phyloP scores from a whole-genome alignment of 1,140 invertebrate genomes.

The Helicoverpa armigera region DNA sequence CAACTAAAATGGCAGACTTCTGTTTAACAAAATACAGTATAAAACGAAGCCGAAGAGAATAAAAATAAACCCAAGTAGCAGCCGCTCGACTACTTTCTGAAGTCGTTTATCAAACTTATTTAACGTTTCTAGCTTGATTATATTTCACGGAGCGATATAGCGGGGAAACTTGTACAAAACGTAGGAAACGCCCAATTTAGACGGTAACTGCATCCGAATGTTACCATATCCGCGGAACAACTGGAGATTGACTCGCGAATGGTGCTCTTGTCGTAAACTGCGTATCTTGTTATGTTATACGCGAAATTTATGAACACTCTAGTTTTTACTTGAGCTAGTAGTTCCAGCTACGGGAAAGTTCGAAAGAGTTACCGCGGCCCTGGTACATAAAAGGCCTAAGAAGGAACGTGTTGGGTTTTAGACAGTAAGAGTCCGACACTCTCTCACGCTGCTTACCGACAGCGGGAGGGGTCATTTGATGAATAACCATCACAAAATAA shows the following conservation, averaged over 20 bases:
- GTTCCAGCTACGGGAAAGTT: not conserved
- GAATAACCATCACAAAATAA: too few species aligned
- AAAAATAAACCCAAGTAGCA: slow-evolving; percentile 44
- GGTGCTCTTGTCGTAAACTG: slow-evolving; percentile 76
- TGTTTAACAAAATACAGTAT: slow-evolving; percentile 42
- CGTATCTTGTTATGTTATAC: slow-evolving; percentile 75
- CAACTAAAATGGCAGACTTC: slow-evolving; percentile 23
- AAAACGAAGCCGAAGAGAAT: slow-evolving; percentile 33
- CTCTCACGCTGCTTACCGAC: too few species aligned
- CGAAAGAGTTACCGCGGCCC: too few species aligned
- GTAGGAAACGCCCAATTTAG: slow-evolving; percentile 75
- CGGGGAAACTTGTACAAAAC: slow-evolving; percentile 61
- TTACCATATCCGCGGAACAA: slow-evolving; percentile 79
- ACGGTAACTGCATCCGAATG: slow-evolving; percentile 80
- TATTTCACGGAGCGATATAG: slow-evolving; percentile 40
- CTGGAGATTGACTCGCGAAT: slow-evolving; percentile 80
- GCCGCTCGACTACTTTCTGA: slow-evolving; percentile 44
- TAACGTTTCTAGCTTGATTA: slow-evolving; percentile 55
- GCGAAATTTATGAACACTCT: slow-evolving; percentile 72
- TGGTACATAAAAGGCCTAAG: too few species aligned
- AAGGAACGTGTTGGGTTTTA: too few species aligned
- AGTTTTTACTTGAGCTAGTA: slow-evolving; percentile 53
- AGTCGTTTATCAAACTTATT: slow-evolving; percentile 51
- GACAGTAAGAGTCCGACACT: too few species aligned
- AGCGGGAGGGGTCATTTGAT: too few species aligned